Percentiles rank a stretch among this genome's conserved stretches.
phyloP scores from a whole-genome alignment of 1,140 invertebrate species.

The Cydia amplana region DNA sequence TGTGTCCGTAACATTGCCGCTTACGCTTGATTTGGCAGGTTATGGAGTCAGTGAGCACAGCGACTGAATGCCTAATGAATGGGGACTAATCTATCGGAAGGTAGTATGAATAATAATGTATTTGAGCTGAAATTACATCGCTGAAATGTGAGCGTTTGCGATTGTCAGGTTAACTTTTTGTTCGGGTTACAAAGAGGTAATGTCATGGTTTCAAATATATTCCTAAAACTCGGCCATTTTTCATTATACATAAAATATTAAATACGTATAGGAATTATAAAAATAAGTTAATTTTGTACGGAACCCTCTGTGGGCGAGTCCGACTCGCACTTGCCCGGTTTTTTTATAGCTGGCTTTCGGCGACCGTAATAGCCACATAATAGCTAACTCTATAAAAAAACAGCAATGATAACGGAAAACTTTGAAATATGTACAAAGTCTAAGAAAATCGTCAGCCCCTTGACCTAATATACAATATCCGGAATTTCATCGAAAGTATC shows the following conservation, averaged over 20 bases:
- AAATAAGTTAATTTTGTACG: no score
- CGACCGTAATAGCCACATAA: no score
- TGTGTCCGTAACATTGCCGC: neutral
- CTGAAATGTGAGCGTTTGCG: neutral
- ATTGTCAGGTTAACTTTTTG: neutral
- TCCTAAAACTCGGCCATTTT: no score
- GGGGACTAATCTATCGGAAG: conserved; percentile 23
- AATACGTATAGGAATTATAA: no score
- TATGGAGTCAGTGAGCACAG: conserved; percentile 16
- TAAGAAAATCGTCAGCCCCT: neutral
- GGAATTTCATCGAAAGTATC: neutral
- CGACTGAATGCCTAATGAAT: conserved; percentile 14
- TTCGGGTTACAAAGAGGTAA: no score
- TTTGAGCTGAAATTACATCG: neutral
- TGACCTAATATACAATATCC: neutral
- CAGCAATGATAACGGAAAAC: no score
- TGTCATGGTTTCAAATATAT: no score
- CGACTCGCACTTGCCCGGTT: no score
- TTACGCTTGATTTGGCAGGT: conserved; percentile 25
- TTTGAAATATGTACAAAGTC: neutral
- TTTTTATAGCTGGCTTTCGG: no score
- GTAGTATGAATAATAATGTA: conserved; percentile 2
- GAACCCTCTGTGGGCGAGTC: no score
- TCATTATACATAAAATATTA: no score
- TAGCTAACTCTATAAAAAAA: no score